Percentiles rank a stretch among this genome's conserved stretches.
Conservation (phyloP, 2,113 vertebrate genomes). For the Pteronura brasiliensis region DNA sequence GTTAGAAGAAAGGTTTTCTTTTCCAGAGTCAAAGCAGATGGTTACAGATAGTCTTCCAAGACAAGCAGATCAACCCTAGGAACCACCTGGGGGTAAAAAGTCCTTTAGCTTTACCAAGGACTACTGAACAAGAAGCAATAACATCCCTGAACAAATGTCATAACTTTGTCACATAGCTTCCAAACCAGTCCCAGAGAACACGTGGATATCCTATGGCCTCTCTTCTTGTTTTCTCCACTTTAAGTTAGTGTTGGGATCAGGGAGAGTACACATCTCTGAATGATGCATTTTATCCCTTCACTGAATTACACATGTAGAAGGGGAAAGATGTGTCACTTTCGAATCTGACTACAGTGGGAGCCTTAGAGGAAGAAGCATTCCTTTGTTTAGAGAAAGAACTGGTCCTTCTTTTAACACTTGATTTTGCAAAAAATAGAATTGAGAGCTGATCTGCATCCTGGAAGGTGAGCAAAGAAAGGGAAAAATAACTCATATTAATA, state of each 20-base stretch:
- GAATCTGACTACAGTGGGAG: not conserved
- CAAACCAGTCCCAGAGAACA: not conserved
- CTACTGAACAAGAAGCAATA: not conserved
- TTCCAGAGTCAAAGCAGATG: not conserved
- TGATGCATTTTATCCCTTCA: not conserved
- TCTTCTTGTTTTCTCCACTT: not conserved
- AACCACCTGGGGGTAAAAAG: not conserved
- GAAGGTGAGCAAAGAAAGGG: not conserved
- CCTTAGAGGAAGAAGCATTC: not conserved
- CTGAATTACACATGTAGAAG: not conserved
- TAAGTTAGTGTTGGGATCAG: not conserved
- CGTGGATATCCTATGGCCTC: not conserved
- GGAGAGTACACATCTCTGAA: not conserved
- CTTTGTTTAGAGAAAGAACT: not conserved
- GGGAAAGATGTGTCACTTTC: not conserved
- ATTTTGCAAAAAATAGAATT: not conserved
- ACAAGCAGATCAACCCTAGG: not conserved
- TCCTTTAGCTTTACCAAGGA: not conserved
- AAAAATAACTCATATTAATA: not conserved
- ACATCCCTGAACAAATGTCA: not conserved
- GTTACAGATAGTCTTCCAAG: not conserved
- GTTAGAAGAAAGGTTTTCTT: not conserved
- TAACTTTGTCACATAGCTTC: not conserved
- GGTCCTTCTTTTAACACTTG: not conserved
- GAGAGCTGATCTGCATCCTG: not conserved